Percentiles rank a stretch among this genome's conserved stretches.
Evolutionary conservation across 2,113 vertebrate genomes (phyloP).

Genomic region (Apteryx owenii): DNA sequence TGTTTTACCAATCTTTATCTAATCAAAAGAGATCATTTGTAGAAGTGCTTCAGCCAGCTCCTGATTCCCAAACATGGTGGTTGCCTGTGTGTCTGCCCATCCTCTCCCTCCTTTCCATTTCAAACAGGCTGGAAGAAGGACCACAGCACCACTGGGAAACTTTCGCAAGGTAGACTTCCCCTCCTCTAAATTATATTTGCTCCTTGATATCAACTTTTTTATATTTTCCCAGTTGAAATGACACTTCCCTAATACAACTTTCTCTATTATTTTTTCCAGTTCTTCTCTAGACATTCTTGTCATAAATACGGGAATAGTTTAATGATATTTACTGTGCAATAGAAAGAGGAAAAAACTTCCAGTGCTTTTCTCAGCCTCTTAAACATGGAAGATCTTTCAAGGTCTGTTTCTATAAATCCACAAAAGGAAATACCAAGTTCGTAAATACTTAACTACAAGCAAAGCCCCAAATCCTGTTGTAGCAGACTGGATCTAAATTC

Average conservation of each 20-base stretch:
- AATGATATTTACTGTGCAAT: not conserved
- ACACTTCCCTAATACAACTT: not conserved
- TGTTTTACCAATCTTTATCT: not conserved
- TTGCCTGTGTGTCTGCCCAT: not conserved
- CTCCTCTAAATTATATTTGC: not conserved
- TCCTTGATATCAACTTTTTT: not conserved
- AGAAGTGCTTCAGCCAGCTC: not conserved
- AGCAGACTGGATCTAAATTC: not conserved
- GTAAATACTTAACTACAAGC: not conserved
- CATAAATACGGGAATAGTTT: not conserved
- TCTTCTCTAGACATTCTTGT: not conserved
- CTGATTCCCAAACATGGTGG: not conserved
- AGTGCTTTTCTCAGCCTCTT: not conserved
- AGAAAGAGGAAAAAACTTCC: not conserved
- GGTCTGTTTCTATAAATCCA: not conserved
- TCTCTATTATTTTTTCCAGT: not conserved
- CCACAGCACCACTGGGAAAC: accelerated
- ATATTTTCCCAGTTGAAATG: not conserved
- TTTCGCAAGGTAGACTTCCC: not conserved
- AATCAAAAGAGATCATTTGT: not conserved
- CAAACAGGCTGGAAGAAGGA: not conserved
- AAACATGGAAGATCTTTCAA: not conserved
- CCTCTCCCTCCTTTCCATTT: not conserved
- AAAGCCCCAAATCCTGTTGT: not conserved
- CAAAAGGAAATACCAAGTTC: not conserved